Evolutionary conservation across 1,140 invertebrate genomes (phyloP).

Genomic region (Akabosia matsudoensis): DNA sequence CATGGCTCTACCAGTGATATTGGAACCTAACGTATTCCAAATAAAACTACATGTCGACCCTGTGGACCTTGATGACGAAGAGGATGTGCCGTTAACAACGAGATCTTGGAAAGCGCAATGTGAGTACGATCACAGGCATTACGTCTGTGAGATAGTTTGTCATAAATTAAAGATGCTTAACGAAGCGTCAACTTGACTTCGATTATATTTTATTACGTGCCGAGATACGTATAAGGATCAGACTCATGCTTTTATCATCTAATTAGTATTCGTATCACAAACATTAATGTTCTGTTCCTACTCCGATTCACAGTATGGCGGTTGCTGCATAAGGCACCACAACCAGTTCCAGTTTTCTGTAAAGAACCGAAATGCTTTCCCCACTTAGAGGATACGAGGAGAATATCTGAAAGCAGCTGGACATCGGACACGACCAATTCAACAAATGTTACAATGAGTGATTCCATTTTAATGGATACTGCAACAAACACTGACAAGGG

Average conservation of each 20-base stretch:
- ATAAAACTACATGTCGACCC: background rate
- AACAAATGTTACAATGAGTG: background rate
- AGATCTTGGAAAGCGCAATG: background rate
- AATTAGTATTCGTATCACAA: background rate
- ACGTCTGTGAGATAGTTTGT: background rate
- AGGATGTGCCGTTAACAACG: background rate
- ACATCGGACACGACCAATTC: background rate
- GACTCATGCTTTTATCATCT: background rate
- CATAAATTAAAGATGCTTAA: background rate
- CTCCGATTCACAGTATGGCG: background rate
- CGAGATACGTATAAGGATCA: too few species aligned
- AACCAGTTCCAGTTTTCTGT: background rate
- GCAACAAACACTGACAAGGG: background rate
- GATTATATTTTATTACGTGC: too few species aligned
- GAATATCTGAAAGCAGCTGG: conserved; percentile 17
- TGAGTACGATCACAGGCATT: background rate
- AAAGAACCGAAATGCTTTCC: background rate
- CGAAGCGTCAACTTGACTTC: background rate
- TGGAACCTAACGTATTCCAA: too few species aligned
- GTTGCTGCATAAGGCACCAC: background rate
- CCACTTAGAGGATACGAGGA: background rate
- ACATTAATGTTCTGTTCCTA: background rate
- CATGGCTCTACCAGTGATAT: too few species aligned
- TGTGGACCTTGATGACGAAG: background rate
- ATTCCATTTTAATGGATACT: background rate